phyloP scores from a whole-genome alignment of 2,888 invertebrate genomes.

The Thera obeliscata region DNA sequence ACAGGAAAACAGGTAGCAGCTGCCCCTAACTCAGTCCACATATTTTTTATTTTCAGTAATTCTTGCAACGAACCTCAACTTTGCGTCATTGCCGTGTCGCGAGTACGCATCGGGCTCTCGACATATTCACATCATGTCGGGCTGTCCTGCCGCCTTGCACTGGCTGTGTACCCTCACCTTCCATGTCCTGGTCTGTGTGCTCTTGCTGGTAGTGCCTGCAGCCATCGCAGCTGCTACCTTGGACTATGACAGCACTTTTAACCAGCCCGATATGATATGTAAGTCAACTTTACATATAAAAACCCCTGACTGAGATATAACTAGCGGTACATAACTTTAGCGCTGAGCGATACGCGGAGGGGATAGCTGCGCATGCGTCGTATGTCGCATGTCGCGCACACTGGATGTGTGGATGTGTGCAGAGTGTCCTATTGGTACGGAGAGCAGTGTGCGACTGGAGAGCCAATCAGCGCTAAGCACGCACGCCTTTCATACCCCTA shows the following conservation, averaged over 20 bases:
- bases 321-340: too few species aligned
- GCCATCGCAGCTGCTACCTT: constrained; percentile 41
- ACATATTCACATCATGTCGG: constrained; percentile 87
- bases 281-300: constrained; percentile 31
- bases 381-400: too few species aligned
- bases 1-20: too few species aligned
- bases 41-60: constrained; percentile 51
- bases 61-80: constrained; percentile 76
- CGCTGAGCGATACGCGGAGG: too few species aligned
- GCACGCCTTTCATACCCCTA: too few species aligned
- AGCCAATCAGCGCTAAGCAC: too few species aligned
- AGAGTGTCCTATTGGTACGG: too few species aligned
- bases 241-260: constrained; percentile 55
- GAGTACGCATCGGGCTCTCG: constrained; percentile 87
- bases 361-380: too few species aligned
- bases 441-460: too few species aligned
- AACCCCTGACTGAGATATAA: too few species aligned
- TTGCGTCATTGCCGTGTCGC: constrained; percentile 85
- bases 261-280: constrained; percentile 55
- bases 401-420: too few species aligned
- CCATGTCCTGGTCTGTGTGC: constrained; percentile 74
- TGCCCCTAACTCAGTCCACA: too few species aligned
- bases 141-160: constrained; percentile 84
- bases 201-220: constrained; percentile 51
- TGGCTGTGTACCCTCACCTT: constrained; percentile 86